Base-by-base conservation (phyloP, 2,113 vertebrate species). In the Rhea pennata region DNA sequence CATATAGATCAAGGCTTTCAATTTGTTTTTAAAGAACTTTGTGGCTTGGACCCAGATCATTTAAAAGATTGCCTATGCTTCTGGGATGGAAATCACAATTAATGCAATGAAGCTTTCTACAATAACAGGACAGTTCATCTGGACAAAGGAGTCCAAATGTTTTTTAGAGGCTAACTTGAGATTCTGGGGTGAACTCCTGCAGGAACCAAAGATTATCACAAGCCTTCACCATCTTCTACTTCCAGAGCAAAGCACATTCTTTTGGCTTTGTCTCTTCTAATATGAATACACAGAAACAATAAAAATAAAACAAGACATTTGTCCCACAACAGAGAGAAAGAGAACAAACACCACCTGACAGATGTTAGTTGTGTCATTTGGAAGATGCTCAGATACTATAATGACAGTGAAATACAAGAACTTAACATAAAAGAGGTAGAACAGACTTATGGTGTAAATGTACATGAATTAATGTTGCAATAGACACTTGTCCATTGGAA, bases 281-380 rank as follows among this genome's bases (percentile, higher is more conserved):
- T 87, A 59, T 62, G 83, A 97, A 73, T 74, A 70, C 46, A 67
- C 46, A 54, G 71, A 62, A 95, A 87, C 36, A 67, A 56, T 67
- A 87, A 86, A 88, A 92, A 88, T 74, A 91, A 75, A 89, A 65
- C 56, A 85, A 62, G 84, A 76, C 75, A 94, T 54, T 93, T 83
- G 54, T 77, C 88, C 54, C 87, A 84, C 48, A 44, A 65, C 31
- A 66, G 75, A 96, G 59, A 77, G 79, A 78, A 88, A 83, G 46
- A 88, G 85, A 92, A 95, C 36, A 79, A 84, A 70, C 78, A 95
- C 54, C 88, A 96, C 80, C 92, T 94, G 75, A 94, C 93, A 96
- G 95, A 95, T 96, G 90, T 94, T 90, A 66, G 59, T 27, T 84
- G 46, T 81, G 22, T 96, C 65, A 71, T 67, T 77, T 94, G 92